Percentiles rank a stretch among this genome's conserved stretches.
phyloP scores from a whole-genome alignment of 1,140 invertebrate species.

The Calliopsis andreniformis region DNA sequence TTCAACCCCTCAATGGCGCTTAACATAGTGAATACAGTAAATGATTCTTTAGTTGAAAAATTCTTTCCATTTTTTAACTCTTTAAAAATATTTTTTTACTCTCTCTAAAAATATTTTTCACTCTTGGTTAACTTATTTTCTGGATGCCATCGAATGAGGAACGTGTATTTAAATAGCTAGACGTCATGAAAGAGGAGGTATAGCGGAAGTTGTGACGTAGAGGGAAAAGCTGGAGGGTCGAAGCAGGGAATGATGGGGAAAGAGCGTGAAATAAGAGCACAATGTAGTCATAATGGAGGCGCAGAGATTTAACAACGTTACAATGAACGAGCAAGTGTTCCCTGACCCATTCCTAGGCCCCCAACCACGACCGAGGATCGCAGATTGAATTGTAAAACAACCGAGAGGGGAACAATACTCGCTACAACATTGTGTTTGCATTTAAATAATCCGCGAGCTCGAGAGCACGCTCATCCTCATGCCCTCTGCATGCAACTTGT shows the following conservation, averaged over 20 bases:
- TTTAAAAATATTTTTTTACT: no score
- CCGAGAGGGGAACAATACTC: constrained; percentile 77
- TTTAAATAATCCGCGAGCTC: constrained; percentile 79
- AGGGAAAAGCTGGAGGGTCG: not conserved
- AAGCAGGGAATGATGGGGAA: constrained; percentile 14
- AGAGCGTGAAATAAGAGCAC: constrained; percentile 46
- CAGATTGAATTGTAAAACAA: constrained; percentile 80
- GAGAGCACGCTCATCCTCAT: constrained; percentile 62
- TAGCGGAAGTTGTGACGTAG: constrained; percentile 20
- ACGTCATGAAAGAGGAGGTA: constrained; percentile 2
- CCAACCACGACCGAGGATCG: constrained; percentile 60
- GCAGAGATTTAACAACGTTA: constrained; percentile 79
- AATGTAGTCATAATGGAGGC: constrained; percentile 70
- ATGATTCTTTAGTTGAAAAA: no score
- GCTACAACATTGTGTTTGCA: constrained; percentile 79
- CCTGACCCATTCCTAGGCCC: constrained; percentile 37
- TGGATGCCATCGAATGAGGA: no score
- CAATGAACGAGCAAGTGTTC: constrained; percentile 74
- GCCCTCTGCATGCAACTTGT: constrained; percentile 39
- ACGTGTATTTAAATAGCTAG: no score
- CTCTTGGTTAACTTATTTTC: no score
- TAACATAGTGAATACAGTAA: no score
- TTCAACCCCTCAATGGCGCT: no score
- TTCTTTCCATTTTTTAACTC: no score
- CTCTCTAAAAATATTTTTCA: no score